Percentiles rank a stretch among this genome's conserved stretches.
Evolutionary conservation across 1,140 invertebrate species (phyloP).

Genomic region (Zophobas morio): DNA sequence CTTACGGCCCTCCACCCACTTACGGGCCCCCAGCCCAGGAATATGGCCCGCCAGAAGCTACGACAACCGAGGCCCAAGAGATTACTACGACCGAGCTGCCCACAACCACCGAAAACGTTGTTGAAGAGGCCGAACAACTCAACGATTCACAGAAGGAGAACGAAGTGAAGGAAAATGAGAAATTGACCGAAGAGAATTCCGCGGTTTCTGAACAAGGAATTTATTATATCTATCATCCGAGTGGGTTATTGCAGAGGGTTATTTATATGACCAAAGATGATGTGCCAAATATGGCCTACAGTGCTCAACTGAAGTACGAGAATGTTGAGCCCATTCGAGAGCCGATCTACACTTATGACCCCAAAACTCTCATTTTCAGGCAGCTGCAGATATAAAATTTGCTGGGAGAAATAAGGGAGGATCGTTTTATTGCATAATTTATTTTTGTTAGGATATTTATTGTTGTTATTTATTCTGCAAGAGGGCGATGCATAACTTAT

Average conservation of each 20-base stretch:
- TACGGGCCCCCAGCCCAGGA: slow-evolving; percentile 40
- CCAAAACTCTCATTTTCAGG: slow-evolving; percentile 11
- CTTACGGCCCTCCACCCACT: slow-evolving; percentile 35
- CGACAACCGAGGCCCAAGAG: slow-evolving; percentile 48
- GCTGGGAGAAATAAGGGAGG: no score
- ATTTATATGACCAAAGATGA: slow-evolving; percentile 70
- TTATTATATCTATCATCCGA: slow-evolving; percentile 72
- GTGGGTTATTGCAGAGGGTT: slow-evolving; percentile 70
- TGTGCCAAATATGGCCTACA: slow-evolving; percentile 71
- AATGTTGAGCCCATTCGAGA: slow-evolving; percentile 72
- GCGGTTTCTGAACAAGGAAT: slow-evolving; percentile 65
- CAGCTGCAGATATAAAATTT: slow-evolving; percentile 7
- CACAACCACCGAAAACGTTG: slow-evolving; percentile 46
- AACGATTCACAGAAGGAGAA: slow-evolving; percentile 21
- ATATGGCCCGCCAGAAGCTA: slow-evolving; percentile 42
- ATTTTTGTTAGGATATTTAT: not conserved
- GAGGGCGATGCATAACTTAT: no score
- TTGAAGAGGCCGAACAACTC: slow-evolving; percentile 25
- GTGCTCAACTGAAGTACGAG: slow-evolving; percentile 71
- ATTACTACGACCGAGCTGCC: slow-evolving; percentile 55
- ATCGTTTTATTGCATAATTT: not conserved
- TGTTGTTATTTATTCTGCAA: no score
- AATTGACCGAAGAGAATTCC: slow-evolving; percentile 44
- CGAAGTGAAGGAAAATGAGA: slow-evolving; percentile 49
- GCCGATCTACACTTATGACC: slow-evolving; percentile 71